Evolutionary conservation across 2,797 vertebrate species (phyloP).

Genomic region (Xyrichtys novacula): DNA sequence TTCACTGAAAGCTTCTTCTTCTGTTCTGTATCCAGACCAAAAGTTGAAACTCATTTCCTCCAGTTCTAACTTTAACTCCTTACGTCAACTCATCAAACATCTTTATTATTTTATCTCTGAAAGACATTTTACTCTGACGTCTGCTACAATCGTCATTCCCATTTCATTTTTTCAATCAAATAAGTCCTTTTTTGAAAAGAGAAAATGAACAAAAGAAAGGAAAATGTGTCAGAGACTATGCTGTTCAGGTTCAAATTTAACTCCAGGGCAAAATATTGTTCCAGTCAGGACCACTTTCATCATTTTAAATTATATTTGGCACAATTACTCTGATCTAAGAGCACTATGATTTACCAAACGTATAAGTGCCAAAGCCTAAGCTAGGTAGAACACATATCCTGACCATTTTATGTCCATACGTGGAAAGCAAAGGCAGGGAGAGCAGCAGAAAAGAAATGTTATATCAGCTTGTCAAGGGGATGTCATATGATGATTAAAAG

Average conservation of each 20-base stretch:
- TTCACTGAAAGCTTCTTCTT: conserved; percentile 27
- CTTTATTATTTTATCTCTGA: conserved; percentile 15
- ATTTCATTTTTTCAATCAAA: conserved; percentile 10
- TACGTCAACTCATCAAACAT: conserved; percentile 29
- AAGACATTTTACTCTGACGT: background rate
- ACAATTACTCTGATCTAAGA: too few species aligned
- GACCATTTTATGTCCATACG: too few species aligned
- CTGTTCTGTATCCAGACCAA: conserved; percentile 44
- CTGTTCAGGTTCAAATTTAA: conserved; percentile 1
- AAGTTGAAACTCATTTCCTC: conserved; percentile 36
- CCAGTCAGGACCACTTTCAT: too few species aligned
- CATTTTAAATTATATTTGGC: too few species aligned
- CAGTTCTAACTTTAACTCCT: conserved; percentile 25
- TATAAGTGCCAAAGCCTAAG: too few species aligned
- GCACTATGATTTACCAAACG: too few species aligned
- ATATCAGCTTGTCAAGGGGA: too few species aligned
- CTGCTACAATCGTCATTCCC: conserved; percentile 3
- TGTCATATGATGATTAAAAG: too few species aligned
- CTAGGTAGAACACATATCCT: too few species aligned
- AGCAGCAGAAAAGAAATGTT: too few species aligned
- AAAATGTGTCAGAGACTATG: background rate
- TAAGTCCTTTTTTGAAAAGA: background rate
- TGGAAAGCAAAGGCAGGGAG: too few species aligned
- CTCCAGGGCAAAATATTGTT: conserved; percentile 9
- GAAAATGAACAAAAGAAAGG: background rate